Percentiles rank a stretch among this genome's conserved stretches.
Evolutionary conservation across 2,888 invertebrate genomes (phyloP).

Genomic region (Cantharis rustica): DNA sequence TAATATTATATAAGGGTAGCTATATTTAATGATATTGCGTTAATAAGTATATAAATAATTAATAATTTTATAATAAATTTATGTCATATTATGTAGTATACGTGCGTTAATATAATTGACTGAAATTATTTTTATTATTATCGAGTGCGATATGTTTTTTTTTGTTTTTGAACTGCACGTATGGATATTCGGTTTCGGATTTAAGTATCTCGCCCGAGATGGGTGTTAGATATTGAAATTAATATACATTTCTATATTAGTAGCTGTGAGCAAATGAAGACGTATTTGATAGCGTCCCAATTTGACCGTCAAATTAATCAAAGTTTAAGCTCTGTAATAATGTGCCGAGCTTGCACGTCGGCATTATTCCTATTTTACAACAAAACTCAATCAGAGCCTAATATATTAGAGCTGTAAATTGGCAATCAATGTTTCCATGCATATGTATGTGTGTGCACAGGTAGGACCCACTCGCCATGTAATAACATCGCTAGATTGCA

Average conservation of each 20-base stretch:
- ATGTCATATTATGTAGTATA: not conserved
- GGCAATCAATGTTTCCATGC: constrained; percentile 60
- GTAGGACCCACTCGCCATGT: constrained; percentile 46
- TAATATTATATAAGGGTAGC: not conserved
- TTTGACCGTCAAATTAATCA: constrained; percentile 57
- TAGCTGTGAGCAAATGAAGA: constrained; percentile 40
- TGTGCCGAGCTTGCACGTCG: constrained; percentile 56
- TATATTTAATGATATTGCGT: not conserved
- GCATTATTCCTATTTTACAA: constrained; percentile 60
- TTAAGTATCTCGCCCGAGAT: not conserved
- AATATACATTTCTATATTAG: constrained; percentile 7
- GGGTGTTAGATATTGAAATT: constrained; percentile 14
- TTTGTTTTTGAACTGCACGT: not conserved
- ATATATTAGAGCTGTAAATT: constrained; percentile 61
- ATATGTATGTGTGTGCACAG: constrained; percentile 52
- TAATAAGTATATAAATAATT: not conserved
- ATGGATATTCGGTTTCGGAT: too few species aligned
- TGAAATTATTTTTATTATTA: not conserved
- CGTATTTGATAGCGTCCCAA: constrained; percentile 49
- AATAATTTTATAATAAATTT: not conserved
- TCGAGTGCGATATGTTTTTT: not conserved
- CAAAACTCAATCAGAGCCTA: constrained; percentile 60
- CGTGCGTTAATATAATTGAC: not conserved
- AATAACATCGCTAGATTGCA: constrained; percentile 58
- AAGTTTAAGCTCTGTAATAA: constrained; percentile 59